Conservation (phyloP, 37 sponge, comb jelly and placozoan genomes). For the Chondrilla cf. caribensis region DNA sequence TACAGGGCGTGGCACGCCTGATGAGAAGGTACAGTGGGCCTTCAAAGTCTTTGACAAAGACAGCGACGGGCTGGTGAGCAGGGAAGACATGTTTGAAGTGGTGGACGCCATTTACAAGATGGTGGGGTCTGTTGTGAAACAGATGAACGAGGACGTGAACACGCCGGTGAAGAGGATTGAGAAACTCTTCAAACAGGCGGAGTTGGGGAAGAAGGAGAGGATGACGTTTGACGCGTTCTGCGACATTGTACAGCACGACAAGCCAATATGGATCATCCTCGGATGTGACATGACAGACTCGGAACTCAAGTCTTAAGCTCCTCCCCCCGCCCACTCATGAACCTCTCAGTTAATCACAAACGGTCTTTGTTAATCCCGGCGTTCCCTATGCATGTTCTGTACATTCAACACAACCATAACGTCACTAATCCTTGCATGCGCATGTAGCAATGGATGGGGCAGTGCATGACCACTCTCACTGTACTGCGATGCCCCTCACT, state of each 20-base stretch:
- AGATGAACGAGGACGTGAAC: conserved; percentile 35
- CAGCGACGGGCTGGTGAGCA: neutral
- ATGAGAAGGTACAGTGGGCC: conserved; percentile 7
- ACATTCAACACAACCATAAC: conserved; percentile 20
- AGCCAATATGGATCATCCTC: neutral
- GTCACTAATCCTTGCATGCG: neutral
- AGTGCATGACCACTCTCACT: too few relatives aligned
- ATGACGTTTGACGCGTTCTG: neutral
- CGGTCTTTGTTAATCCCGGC: too few relatives aligned
- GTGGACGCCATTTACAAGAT: neutral
- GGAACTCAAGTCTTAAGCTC: neutral
- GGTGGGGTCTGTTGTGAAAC: conserved; percentile 4
- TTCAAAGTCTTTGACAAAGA: conserved; percentile 13
- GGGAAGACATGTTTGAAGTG: conserved; percentile 7
- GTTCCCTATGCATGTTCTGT: too few relatives aligned
- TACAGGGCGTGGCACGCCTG: neutral
- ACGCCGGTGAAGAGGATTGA: conserved; percentile 73
- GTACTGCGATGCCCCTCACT: too few relatives aligned
- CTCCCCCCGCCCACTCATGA: conserved; percentile 8
- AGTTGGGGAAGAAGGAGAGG: conserved; percentile 29
- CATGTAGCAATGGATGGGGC: too few relatives aligned
- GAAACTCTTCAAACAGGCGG: conserved; percentile 61
- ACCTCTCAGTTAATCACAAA: neutral
- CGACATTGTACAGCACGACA: conserved; percentile 10
- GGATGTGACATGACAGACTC: conserved; percentile 26